These are phyloP conservation scores for Apteryx owenii DNA, from an alignment of 2,113 vertebrate species.

Conservation along the genomic window DNA sequence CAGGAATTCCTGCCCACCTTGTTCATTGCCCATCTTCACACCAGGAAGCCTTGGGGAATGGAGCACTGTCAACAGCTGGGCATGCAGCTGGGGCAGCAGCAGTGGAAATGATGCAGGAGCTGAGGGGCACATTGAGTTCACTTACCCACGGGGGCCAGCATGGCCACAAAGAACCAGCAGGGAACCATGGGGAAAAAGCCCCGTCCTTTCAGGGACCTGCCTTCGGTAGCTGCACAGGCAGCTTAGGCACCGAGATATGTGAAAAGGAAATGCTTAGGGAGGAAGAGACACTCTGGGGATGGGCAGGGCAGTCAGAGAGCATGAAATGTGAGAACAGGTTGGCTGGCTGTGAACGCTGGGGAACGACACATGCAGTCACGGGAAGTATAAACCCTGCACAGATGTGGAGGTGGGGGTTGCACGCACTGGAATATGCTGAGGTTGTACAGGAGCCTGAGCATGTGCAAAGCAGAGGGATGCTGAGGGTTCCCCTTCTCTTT, in stretches of 20 bases:
- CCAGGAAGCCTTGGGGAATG: neutral
- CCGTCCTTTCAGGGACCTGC: neutral
- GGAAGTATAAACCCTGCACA: neutral
- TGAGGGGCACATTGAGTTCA: neutral
- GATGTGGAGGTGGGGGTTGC: neutral
- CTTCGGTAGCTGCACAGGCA: neutral
- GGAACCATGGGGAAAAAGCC: neutral
- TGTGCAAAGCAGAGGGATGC: neutral
- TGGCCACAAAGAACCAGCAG: neutral
- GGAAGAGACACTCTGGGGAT: neutral
- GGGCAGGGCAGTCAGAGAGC: neutral
- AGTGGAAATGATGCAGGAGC: fast-evolving
- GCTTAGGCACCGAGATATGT: neutral
- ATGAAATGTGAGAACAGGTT: neutral
- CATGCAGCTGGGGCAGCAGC: neutral
- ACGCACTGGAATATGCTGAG: neutral
- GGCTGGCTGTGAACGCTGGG: neutral
- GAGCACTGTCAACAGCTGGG: neutral
- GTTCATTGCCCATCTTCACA: neutral
- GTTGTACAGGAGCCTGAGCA: neutral
- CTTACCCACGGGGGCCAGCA: neutral
- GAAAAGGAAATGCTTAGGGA: neutral
- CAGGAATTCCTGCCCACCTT: neutral
- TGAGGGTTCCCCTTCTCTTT: neutral
- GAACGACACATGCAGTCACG: neutral